Evolutionary conservation across 2,888 invertebrate species (phyloP).

Genomic region (Myopa tessellatipennis): DNA sequence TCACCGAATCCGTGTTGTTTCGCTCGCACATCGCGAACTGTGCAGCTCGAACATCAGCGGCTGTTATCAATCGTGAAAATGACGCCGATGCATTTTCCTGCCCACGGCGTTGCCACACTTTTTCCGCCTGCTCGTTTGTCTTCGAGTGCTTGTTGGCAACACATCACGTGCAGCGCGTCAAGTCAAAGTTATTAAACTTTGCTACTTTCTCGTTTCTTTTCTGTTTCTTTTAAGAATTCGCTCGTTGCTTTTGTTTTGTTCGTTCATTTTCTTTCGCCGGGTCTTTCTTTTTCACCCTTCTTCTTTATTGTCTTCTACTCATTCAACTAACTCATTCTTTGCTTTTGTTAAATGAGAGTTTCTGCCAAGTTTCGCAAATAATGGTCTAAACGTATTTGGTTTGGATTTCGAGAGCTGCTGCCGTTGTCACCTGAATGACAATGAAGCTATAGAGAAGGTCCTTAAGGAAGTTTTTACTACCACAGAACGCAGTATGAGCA

Average conservation of each 20-base stretch:
- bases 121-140: not conserved
- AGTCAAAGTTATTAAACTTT: conserved; percentile 20
- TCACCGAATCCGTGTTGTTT: too few species aligned
- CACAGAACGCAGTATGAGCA: not conserved
- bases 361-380: conserved; percentile 18
- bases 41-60: too few species aligned
- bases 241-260: not conserved
- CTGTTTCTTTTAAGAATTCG: not conserved
- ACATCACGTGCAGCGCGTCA: conserved; percentile 12
- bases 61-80: too few species aligned
- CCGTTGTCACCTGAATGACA: conserved; percentile 22
- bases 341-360: conserved; percentile 16
- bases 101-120: not conserved
- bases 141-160: not conserved
- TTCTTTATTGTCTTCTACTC: conserved; percentile 20
- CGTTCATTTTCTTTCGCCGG: not conserved
- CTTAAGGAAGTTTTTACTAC: not conserved
- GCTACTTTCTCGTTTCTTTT: not conserved
- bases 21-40: too few species aligned
- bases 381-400: conserved; percentile 18
- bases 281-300: conserved; percentile 6
- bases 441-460: not conserved
- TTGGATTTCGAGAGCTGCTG: not conserved
- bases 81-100: too few species aligned
- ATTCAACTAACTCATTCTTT: not conserved